Percentiles rank a stretch among this genome's conserved stretches.
Evolutionary conservation across 1,140 invertebrate species (phyloP).

Genomic region (Batillaria attramentaria): DNA sequence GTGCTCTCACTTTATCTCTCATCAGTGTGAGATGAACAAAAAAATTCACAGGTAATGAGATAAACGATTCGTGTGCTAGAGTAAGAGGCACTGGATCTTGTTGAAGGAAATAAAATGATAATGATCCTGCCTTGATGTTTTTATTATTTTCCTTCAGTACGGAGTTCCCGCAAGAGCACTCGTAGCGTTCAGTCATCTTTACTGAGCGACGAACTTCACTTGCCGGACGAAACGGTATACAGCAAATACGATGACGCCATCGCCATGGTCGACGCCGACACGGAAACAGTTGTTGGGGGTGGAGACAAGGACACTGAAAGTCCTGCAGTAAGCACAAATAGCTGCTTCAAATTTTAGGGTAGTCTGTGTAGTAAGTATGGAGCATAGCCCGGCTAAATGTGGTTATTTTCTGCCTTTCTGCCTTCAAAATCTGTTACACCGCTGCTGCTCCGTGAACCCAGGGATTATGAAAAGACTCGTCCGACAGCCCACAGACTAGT

Average conservation of each 20-base stretch:
- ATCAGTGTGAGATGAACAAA: too few species aligned
- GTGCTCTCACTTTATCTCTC: too few species aligned
- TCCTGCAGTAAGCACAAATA: constrained; percentile 15
- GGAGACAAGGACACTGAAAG: constrained; percentile 15
- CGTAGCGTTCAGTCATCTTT: constrained; percentile 51
- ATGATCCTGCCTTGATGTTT: not conserved
- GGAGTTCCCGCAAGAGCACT: constrained; percentile 37
- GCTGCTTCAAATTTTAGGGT: not conserved
- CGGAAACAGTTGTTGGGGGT: constrained; percentile 47
- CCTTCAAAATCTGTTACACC: too few species aligned
- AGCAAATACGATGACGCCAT: constrained; percentile 50
- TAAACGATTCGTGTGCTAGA: too few species aligned
- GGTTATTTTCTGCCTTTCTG: too few species aligned
- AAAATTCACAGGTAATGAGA: too few species aligned
- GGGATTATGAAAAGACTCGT: too few species aligned
- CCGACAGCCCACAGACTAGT: too few species aligned
- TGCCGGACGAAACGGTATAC: constrained; percentile 52
- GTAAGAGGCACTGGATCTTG: too few species aligned
- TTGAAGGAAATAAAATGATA: too few species aligned
- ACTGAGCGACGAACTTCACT: constrained; percentile 45
- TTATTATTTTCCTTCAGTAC: not conserved
- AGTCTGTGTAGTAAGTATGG: not conserved
- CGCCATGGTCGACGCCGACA: constrained; percentile 45
- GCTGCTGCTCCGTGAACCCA: too few species aligned
- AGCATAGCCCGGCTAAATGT: not conserved